These are phyloP conservation scores for Adoxophyes honmai DNA, from an alignment of 1,140 invertebrate genomes.

Conservation along the genomic window DNA sequence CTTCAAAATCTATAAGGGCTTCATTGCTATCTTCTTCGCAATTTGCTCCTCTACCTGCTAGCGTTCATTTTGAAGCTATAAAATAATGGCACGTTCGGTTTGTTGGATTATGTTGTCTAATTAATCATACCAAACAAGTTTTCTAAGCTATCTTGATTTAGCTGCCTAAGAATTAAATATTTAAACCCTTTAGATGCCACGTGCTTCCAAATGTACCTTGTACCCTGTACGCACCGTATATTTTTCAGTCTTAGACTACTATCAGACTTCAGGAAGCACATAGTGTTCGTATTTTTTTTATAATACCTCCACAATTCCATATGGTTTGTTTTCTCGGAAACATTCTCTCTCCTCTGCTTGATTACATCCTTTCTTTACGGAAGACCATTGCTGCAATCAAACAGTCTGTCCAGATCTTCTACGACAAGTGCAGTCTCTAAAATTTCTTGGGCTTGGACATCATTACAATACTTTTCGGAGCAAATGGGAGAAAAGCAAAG, in stretches of 20 bases:
- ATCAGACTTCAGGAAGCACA: too few relatives aligned
- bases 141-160: constrained; percentile 28
- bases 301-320: background rate
- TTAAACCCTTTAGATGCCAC: constrained; percentile 15
- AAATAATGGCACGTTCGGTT: too few relatives aligned
- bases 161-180: constrained; percentile 26
- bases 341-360: background rate
- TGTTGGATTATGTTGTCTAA: constrained; percentile 24
- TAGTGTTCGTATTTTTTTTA: background rate
- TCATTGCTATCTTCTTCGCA: too few relatives aligned
- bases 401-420: constrained; percentile 2
- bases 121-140: constrained; percentile 28
- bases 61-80: too few relatives aligned
- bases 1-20: too few relatives aligned
- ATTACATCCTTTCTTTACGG: background rate
- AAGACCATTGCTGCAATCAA: background rate
- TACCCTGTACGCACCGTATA: background rate
- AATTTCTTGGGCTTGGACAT: too few relatives aligned
- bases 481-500: too few relatives aligned
- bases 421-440: too few relatives aligned
- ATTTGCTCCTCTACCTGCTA: too few relatives aligned
- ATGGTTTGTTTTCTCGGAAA: background rate
- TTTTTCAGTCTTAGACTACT: constrained; percentile 2
- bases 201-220: constrained; percentile 9
- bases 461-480: too few relatives aligned